These are phyloP conservation scores for Dermolepida albohirtum DNA, from an alignment of 2,888 invertebrate genomes.

Conservation along the genomic window DNA sequence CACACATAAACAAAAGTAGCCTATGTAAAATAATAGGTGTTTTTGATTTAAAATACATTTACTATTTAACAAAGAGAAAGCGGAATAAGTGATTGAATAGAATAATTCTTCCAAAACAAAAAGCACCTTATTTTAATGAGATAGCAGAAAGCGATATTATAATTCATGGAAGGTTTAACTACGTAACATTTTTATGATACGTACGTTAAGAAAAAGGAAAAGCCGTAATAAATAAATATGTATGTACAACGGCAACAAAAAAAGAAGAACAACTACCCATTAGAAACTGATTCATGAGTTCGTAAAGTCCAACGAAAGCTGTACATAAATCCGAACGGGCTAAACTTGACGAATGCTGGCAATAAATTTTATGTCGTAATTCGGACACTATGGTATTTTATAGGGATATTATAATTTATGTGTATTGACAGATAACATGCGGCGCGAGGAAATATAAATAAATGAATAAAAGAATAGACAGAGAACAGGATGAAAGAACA, in stretches of 20 bases:
- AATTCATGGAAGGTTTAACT: too few species aligned
- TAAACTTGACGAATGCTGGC: conserved; percentile 33
- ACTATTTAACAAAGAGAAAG: too few species aligned
- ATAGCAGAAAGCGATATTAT: too few species aligned
- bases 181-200: too few species aligned
- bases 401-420: conserved; percentile 36
- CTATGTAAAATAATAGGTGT: too few species aligned
- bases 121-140: too few species aligned
- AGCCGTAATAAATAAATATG: too few species aligned
- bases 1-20: too few species aligned
- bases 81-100: too few species aligned
- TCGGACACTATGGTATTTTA: conserved; percentile 36
- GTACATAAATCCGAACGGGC: conserved; percentile 27
- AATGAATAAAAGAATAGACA: conserved; percentile 19
- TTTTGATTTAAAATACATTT: too few species aligned
- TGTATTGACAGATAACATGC: conserved; percentile 38
- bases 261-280: conserved; percentile 29
- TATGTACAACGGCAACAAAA: background rate
- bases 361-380: conserved; percentile 38
- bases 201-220: too few species aligned
- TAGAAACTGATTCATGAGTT: conserved; percentile 31
- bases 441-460: conserved; percentile 37
- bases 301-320: conserved; percentile 7
- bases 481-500: conserved; percentile 28
- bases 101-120: too few species aligned